Percentiles rank a stretch among this genome's conserved stretches.
Evolutionary conservation across 2,888 invertebrate species (phyloP).

Genomic region (Allolobophora icterica): DNA sequence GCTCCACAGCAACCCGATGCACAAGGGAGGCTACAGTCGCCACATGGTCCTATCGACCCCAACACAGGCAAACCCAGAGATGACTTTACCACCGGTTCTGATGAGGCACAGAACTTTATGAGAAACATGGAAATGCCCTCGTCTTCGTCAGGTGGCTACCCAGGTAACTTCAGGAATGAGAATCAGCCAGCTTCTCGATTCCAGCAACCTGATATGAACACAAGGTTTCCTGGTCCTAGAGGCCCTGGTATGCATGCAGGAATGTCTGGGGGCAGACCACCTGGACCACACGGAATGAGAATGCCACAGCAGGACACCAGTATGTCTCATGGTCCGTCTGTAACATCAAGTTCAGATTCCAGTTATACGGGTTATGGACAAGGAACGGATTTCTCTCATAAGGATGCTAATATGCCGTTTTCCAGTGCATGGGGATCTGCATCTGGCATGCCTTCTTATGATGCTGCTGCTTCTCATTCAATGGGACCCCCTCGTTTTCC

Average conservation of each 20-base stretch:
- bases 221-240: conserved; percentile 1
- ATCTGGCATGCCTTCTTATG: background rate
- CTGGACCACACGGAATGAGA: background rate
- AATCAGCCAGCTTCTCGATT: background rate
- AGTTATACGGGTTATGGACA: background rate
- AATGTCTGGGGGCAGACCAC: background rate
- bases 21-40: background rate
- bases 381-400: background rate
- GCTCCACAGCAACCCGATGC: background rate
- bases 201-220: background rate
- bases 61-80: background rate
- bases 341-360: background rate
- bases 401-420: background rate
- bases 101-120: background rate
- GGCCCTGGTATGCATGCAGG: background rate
- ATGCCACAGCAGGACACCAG: conserved; percentile 5
- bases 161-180: background rate
- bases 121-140: background rate
- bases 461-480: background rate
- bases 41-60: background rate
- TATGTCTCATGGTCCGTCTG: background rate
- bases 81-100: background rate
- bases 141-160: background rate
- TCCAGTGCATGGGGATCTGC: background rate
- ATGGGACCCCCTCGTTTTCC: background rate